phyloP scores from a whole-genome alignment of 2,888 invertebrate genomes.

The Oligia latruncula region DNA sequence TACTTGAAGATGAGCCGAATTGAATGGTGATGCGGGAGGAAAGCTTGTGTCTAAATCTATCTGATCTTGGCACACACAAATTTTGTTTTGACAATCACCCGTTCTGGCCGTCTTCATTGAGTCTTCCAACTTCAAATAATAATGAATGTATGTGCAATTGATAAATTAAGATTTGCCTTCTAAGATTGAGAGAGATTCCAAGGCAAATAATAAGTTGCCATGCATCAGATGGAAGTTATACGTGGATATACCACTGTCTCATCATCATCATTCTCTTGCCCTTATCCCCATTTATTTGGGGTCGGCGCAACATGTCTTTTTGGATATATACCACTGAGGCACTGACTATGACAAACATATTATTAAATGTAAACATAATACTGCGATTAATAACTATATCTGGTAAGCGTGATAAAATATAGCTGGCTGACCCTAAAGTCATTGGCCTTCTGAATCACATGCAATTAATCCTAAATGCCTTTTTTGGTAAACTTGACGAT shows the following conservation, averaged over 20 bases:
- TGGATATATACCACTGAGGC: not conserved
- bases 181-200: not conserved
- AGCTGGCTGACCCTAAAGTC: no score
- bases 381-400: no score
- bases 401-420: not conserved
- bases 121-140: slow-evolving; percentile 46
- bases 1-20: not conserved
- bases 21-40: not conserved
- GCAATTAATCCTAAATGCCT: not conserved
- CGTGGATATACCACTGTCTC: not conserved
- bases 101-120: not conserved
- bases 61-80: slow-evolving; percentile 31
- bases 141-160: not conserved
- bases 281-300: no score
- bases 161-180: not conserved
- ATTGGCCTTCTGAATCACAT: not conserved
- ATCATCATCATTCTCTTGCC: no score
- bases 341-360: not conserved
- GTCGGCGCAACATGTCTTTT: no score
- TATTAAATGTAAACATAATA: not conserved
- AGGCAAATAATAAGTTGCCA: not conserved
- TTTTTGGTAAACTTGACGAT: not conserved
- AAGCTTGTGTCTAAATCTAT: not conserved
- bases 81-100: slow-evolving; percentile 15
- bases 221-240: not conserved